Evolutionary conservation across 2,797 vertebrate genomes (phyloP).

Genomic region (Tapera naevia): DNA sequence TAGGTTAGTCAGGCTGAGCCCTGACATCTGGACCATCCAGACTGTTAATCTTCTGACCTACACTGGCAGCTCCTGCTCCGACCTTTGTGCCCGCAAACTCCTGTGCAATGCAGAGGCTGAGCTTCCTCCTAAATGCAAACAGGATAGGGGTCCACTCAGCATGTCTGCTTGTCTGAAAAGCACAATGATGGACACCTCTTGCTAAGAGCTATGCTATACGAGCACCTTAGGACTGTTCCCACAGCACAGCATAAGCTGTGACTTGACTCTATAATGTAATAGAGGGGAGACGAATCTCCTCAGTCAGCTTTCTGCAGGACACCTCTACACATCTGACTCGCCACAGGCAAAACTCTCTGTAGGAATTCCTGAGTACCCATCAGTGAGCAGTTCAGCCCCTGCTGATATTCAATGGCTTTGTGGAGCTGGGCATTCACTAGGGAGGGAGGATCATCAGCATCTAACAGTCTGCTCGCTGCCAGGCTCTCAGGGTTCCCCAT

Average conservation of each 20-base stretch:
- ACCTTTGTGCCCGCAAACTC: not conserved
- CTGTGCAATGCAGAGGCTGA: not conserved
- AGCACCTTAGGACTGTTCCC: not conserved
- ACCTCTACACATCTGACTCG: no score
- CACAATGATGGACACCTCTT: fast-evolving
- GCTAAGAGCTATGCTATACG: not conserved
- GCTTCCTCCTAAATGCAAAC: not conserved
- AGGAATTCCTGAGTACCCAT: no score
- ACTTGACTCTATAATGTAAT: not conserved
- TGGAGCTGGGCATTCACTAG: no score
- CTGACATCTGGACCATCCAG: not conserved
- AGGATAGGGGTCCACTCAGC: not conserved
- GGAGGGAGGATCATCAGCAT: no score
- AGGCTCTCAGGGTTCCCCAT: no score
- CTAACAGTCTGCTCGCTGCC: no score
- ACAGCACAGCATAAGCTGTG: not conserved
- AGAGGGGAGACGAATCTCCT: not conserved
- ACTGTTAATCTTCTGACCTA: not conserved
- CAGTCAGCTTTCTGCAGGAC: no score
- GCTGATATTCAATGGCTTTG: no score
- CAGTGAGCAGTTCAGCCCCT: no score
- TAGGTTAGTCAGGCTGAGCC: not conserved
- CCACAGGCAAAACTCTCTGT: no score
- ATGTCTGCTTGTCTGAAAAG: not conserved
- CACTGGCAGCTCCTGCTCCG: not conserved